A percentile compares a stretch with the other conserved stretches of the same genome.
phyloP scores from a whole-genome alignment of 2,888 invertebrate genomes.

The Clostera curtula region DNA sequence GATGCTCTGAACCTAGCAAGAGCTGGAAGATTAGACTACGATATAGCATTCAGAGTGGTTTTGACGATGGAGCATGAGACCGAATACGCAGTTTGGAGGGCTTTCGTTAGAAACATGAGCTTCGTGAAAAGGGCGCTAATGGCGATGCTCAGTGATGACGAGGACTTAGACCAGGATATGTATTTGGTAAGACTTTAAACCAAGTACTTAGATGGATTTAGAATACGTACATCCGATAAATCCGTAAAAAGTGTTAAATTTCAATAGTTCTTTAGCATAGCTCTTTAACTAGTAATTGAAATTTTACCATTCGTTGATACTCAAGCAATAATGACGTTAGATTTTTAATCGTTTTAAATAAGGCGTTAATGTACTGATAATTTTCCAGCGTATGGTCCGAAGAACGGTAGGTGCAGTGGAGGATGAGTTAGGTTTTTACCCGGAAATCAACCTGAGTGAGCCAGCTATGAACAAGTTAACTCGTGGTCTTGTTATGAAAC shows the following conservation, averaged over 20 bases:
- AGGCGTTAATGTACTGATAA: too few relatives aligned
- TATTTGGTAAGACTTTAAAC: constrained; percentile 41
- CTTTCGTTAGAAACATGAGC: constrained; percentile 61
- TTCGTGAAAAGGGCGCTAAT: constrained; percentile 49
- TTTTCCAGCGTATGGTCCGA: constrained; percentile 49
- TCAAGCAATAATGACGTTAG: too few relatives aligned
- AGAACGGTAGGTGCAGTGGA: constrained; percentile 44
- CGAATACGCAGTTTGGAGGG: constrained; percentile 84
- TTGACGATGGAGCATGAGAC: constrained; percentile 81
- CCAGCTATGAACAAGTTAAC: constrained; percentile 48
- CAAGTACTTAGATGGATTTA: too few relatives aligned
- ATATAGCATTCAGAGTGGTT: constrained; percentile 79
- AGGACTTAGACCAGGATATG: constrained; percentile 50
- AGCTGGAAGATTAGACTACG: constrained; percentile 77
- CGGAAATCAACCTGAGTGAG: constrained; percentile 34
- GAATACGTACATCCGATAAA: too few relatives aligned
- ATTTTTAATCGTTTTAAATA: too few relatives aligned
- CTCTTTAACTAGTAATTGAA: too few relatives aligned
- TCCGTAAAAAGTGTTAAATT: too few relatives aligned
- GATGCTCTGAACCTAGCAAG: constrained; percentile 83
- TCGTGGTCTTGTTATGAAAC: constrained; percentile 62
- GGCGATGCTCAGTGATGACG: constrained; percentile 33
- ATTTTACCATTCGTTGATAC: too few relatives aligned
- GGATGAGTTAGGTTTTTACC: constrained; percentile 42
- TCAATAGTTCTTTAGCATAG: too few relatives aligned